A percentile compares a stretch with the other conserved stretches of the same genome.
phyloP scores from a whole-genome alignment of 2,888 invertebrate species.

The Sarcophaga variegata region DNA sequence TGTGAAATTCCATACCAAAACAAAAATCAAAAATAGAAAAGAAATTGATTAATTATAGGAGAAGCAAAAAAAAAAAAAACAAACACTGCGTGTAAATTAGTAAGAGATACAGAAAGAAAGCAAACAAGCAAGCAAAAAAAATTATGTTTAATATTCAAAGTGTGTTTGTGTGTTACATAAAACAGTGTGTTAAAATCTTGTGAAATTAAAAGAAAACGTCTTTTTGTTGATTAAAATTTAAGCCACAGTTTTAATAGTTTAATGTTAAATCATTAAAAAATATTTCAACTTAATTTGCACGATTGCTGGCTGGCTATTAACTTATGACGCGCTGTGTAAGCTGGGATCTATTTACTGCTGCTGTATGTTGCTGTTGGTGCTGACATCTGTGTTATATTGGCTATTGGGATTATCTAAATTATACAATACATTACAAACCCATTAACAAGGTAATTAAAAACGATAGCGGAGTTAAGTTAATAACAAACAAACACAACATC shows the following conservation, averaged over 20 bases:
- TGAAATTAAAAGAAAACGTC: slow-evolving; percentile 21
- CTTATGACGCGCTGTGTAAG: not conserved
- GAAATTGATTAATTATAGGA: slow-evolving; percentile 46
- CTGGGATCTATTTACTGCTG: slow-evolving; percentile 6
- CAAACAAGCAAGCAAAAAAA: not conserved
- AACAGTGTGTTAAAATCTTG: slow-evolving; percentile 45
- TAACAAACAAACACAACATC: not conserved
- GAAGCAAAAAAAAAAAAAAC: not conserved
- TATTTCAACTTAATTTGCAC: slow-evolving; percentile 31
- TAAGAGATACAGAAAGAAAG: slow-evolving; percentile 26
- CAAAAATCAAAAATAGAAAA: slow-evolving; percentile 18
- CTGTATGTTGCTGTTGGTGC: slow-evolving; percentile 14
- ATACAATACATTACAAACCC: slow-evolving; percentile 11
- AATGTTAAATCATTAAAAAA: slow-evolving; percentile 25
- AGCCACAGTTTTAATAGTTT: slow-evolving; percentile 13
- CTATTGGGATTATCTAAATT: slow-evolving; percentile 51
- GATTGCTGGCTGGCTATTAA: not conserved
- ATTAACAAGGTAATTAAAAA: slow-evolving; percentile 47
- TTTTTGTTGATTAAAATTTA: slow-evolving; percentile 6
- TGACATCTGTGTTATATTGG: slow-evolving; percentile 13
- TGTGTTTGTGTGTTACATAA: slow-evolving; percentile 58
- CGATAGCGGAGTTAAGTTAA: not conserved
- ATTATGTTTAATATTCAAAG: not conserved
- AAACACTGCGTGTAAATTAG: not conserved
- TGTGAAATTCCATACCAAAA: slow-evolving; percentile 51